Evolutionary conservation across 1,140 invertebrate genomes (phyloP).

Genomic region (Macrotrachela quadricornifera): DNA sequence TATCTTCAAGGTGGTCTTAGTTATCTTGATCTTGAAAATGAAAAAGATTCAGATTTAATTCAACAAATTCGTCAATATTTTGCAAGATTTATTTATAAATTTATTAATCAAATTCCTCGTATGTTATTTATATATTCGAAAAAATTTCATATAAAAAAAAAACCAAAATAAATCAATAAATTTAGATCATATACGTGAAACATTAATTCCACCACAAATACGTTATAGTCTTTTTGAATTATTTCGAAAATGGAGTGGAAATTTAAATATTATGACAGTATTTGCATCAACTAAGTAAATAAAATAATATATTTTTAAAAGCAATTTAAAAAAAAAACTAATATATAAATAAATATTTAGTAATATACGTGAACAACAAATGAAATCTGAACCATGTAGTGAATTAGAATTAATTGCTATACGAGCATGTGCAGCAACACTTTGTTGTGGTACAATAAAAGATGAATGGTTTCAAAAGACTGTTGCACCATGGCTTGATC

Average conservation of each 20-base stretch:
- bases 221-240: constrained; percentile 6
- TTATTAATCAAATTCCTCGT: not conserved
- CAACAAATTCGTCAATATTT: constrained; percentile 2
- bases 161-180: too few relatives aligned
- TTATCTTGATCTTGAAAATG: constrained; percentile 3
- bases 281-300: not conserved
- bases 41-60: constrained; percentile 1
- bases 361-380: not conserved
- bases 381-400: constrained; percentile 11
- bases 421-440: constrained; percentile 67
- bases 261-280: constrained; percentile 45
- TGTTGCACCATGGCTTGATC: too few relatives aligned
- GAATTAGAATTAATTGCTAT: constrained; percentile 44
- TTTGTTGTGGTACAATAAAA: constrained; percentile 53
- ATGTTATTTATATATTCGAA: not conserved
- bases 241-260: constrained; percentile 21
- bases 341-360: not conserved
- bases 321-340: not conserved
- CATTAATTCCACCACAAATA: not conserved
- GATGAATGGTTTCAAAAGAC: too few relatives aligned
- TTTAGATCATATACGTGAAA: not conserved
- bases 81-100: not conserved
- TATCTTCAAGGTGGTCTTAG: not conserved
- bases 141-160: too few relatives aligned
- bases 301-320: not conserved